Evolutionary conservation across 23 tunicate genomes (phyloP).

Genomic region (Aplidium turbinatum): DNA sequence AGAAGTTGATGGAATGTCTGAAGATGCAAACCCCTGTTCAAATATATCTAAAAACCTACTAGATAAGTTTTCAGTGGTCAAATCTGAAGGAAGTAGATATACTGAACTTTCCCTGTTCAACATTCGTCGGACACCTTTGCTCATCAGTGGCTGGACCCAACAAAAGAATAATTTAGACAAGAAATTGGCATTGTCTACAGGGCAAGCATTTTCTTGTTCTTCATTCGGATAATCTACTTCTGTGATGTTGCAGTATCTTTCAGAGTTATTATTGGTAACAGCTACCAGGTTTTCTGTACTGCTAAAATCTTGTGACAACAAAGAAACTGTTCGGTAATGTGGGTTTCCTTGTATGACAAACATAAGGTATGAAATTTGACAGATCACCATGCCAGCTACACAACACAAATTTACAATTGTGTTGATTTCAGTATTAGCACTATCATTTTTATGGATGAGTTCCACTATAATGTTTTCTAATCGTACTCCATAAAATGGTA

Average conservation of each 20-base stretch:
- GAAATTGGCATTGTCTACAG: slow-evolving; percentile 46
- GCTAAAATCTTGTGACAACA: slow-evolving; percentile 17
- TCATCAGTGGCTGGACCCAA: slow-evolving; percentile 88
- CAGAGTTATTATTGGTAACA: background rate
- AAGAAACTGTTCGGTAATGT: slow-evolving; percentile 51
- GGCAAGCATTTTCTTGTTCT: slow-evolving; percentile 33
- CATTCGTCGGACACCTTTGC: slow-evolving; percentile 43
- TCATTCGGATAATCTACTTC: slow-evolving; percentile 27
- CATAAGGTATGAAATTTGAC: slow-evolving; percentile 49
- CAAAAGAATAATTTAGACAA: slow-evolving; percentile 67
- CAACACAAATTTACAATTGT: slow-evolving; percentile 40
- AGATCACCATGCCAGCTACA: slow-evolving; percentile 47
- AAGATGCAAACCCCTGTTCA: too few relatives aligned
- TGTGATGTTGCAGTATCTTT: slow-evolving; percentile 28
- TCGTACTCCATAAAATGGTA: slow-evolving; percentile 57
- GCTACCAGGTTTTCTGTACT: slow-evolving; percentile 27
- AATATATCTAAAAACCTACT: slow-evolving; percentile 31
- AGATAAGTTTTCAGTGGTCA: slow-evolving; percentile 51
- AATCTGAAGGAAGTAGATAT: slow-evolving; percentile 62
- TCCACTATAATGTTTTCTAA: slow-evolving; percentile 31
- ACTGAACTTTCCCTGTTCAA: slow-evolving; percentile 52
- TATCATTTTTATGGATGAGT: background rate
- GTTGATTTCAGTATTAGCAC: slow-evolving; percentile 15
- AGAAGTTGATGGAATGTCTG: background rate
- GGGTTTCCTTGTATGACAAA: slow-evolving; percentile 33